Conservation (phyloP, 1,140 invertebrate species). For the Popillia japonica region DNA sequence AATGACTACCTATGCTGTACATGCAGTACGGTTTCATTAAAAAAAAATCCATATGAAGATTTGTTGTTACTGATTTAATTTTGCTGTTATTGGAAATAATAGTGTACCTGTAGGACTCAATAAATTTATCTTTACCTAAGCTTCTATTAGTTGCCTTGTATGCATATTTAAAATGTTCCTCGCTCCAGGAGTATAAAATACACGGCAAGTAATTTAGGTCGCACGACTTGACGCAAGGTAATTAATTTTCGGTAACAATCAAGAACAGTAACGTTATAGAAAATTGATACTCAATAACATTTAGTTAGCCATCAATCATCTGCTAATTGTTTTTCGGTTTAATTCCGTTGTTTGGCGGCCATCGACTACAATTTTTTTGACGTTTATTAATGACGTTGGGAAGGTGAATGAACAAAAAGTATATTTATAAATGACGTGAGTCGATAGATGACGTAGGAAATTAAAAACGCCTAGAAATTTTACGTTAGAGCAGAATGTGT, state of each 20-base stretch:
- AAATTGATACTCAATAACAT: constrained; percentile 15
- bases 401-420: constrained; percentile 1
- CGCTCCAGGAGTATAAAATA: not conserved
- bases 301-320: constrained; percentile 10
- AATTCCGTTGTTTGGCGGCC: not conserved
- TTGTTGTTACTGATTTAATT: too few relatives aligned
- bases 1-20: too few relatives aligned
- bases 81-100: too few relatives aligned
- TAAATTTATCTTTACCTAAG: too few relatives aligned
- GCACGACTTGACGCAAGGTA: not conserved
- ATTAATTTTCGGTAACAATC: not conserved
- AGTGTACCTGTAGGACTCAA: too few relatives aligned
- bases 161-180: too few relatives aligned
- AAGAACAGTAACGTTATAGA: not conserved
- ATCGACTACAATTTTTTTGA: not conserved
- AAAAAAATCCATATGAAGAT: too few relatives aligned
- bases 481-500: too few relatives aligned
- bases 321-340: constrained; percentile 10
- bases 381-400: not conserved
- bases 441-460: too few relatives aligned
- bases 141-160: too few relatives aligned
- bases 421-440: not conserved
- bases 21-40: too few relatives aligned
- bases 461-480: too few relatives aligned
- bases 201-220: not conserved